phyloP scores from a whole-genome alignment of 1,140 invertebrate genomes.

The Trachymyrmex cornetzi region DNA sequence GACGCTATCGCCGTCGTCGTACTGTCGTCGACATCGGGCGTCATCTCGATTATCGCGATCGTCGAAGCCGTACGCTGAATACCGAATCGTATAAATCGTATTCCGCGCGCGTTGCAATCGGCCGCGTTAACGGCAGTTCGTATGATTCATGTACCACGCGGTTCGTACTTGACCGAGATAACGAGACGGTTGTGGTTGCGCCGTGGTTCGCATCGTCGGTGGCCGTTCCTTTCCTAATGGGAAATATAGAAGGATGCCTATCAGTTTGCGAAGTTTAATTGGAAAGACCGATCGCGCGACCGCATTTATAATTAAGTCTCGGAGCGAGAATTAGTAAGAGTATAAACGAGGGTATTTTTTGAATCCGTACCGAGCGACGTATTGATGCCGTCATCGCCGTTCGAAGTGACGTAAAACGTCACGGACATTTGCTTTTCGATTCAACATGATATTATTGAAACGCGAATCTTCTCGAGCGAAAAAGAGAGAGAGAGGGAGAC shows the following conservation, averaged over 20 bases:
- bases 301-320: background rate
- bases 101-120: background rate
- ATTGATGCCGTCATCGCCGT: background rate
- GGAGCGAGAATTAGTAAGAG: background rate
- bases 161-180: too few relatives aligned
- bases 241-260: background rate
- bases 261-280: background rate
- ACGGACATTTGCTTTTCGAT: background rate
- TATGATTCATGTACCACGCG: too few relatives aligned
- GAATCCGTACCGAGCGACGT: background rate
- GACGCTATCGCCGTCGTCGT: constrained; percentile 81
- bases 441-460: background rate
- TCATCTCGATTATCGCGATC: constrained; percentile 74
- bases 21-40: constrained; percentile 85
- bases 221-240: background rate
- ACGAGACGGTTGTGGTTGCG: too few relatives aligned
- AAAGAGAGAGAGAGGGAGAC: constrained; percentile 31
- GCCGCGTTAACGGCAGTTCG: background rate
- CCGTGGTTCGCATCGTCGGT: background rate
- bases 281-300: background rate
- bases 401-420: background rate
- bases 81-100: background rate
- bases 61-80: background rate
- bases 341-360: background rate
- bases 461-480: background rate